Percentiles rank a stretch among this genome's conserved stretches.
Evolutionary conservation across 2,113 vertebrate genomes (phyloP).

Genomic region (Pagrus major): DNA sequence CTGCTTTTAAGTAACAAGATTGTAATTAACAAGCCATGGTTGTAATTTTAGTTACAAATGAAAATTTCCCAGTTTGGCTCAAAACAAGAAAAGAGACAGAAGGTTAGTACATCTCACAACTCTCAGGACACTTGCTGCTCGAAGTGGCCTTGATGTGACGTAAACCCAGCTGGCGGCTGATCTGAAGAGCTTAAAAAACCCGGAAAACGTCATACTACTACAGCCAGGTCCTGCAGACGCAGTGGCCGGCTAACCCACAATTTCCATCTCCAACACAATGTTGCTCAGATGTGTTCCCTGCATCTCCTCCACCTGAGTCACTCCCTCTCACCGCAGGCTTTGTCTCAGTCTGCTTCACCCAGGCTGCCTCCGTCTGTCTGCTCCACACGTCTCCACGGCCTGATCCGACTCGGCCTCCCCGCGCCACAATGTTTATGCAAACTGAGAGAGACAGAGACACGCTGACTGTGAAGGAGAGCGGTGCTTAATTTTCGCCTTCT

Average conservation of each 20-base stretch:
- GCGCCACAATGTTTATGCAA: slow-evolving; percentile 71
- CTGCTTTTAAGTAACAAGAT: background rate
- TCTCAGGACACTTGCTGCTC: background rate
- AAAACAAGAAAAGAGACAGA: background rate
- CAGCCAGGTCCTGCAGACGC: background rate
- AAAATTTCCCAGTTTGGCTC: background rate
- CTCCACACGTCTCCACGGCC: slow-evolving; percentile 49
- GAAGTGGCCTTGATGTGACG: slow-evolving; percentile 3
- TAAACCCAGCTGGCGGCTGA: background rate
- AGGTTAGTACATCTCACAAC: no score
- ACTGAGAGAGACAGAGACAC: slow-evolving; percentile 47
- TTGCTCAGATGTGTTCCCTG: slow-evolving; percentile 33
- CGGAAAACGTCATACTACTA: background rate
- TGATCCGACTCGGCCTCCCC: slow-evolving; percentile 25
- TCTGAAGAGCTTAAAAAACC: slow-evolving; percentile 1
- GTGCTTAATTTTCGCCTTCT: slow-evolving; percentile 41
- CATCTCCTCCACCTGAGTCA: slow-evolving; percentile 65
- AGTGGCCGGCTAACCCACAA: slow-evolving; percentile 14
- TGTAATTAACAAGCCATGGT: background rate
- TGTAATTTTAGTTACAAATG: slow-evolving; percentile 1
- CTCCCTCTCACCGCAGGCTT: slow-evolving; percentile 56
- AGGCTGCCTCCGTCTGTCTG: slow-evolving; percentile 51
- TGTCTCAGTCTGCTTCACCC: slow-evolving; percentile 53
- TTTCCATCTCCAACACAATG: slow-evolving; percentile 50
- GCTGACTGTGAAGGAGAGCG: slow-evolving; percentile 36